phyloP scores from a whole-genome alignment of 2,113 vertebrate genomes.

The Microtus ochrogaster region DNA sequence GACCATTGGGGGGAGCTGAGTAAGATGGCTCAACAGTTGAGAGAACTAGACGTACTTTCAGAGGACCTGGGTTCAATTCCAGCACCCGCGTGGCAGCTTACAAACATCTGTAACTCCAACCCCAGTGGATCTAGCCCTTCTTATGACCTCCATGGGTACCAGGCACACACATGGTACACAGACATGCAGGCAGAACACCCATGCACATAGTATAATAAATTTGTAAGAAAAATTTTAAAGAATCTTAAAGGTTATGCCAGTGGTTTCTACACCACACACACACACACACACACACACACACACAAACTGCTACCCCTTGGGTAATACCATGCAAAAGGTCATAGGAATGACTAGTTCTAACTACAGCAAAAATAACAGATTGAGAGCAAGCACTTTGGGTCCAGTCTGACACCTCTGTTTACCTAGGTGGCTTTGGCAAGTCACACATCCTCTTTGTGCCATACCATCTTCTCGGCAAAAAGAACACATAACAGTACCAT shows the following conservation, averaged over 20 bases:
- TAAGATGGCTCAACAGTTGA: neutral
- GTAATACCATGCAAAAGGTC: neutral
- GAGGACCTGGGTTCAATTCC: neutral
- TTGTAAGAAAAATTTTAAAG: neutral
- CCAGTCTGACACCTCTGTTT: neutral
- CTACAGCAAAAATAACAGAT: neutral
- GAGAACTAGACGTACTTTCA: neutral
- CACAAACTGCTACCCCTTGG: neutral
- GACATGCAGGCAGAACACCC: neutral
- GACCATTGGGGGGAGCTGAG: neutral
- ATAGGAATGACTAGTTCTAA: neutral
- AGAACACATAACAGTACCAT: neutral
- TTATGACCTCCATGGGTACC: neutral
- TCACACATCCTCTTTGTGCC: neutral
- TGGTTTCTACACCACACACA: neutral
- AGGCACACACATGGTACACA: neutral
- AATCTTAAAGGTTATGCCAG: no score
- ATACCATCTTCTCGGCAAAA: neutral
- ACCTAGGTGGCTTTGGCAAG: neutral
- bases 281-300: neutral
- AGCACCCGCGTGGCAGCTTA: neutral
- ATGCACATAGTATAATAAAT: neutral
- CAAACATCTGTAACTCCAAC: neutral
- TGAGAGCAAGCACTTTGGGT: neutral
- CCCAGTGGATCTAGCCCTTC: neutral